phyloP scores from a whole-genome alignment of 2,888 invertebrate genomes.

The Podabrus alpinus region DNA sequence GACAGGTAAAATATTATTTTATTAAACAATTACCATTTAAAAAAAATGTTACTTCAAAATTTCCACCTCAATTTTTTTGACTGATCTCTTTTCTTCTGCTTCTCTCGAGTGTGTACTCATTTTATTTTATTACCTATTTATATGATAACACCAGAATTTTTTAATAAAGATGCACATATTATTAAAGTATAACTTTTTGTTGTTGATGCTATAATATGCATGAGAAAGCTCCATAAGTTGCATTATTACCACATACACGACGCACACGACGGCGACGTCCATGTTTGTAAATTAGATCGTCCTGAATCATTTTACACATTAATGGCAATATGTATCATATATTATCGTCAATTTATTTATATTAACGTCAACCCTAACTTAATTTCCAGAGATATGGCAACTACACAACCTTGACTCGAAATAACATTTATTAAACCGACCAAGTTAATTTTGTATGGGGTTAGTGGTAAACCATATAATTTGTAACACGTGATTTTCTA shows the following conservation, averaged over 20 bases:
- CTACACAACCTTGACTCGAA: neutral
- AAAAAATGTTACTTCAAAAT: neutral
- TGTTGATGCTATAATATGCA: constrained; percentile 1
- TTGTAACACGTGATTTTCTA: neutral
- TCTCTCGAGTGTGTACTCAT: neutral
- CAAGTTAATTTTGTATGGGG: neutral
- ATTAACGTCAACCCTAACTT: constrained; percentile 16
- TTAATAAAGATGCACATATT: neutral
- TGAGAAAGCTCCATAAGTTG: neutral
- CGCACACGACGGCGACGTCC: neutral
- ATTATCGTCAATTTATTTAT: constrained; percentile 21
- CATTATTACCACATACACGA: neutral
- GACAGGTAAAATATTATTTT: neutral
- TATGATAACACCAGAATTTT: neutral
- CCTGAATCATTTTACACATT: neutral
- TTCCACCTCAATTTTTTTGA: neutral
- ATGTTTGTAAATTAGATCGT: neutral
- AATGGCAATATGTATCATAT: neutral
- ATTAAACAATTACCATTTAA: neutral
- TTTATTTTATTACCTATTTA: neutral
- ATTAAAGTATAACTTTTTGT: neutral
- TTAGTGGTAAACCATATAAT: neutral
- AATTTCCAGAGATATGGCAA: constrained; percentile 8
- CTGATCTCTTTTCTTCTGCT: neutral
- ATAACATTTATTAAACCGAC: neutral